Base-by-base conservation (phyloP, 2,113 vertebrate genomes). In the Callionymus lyra region DNA sequence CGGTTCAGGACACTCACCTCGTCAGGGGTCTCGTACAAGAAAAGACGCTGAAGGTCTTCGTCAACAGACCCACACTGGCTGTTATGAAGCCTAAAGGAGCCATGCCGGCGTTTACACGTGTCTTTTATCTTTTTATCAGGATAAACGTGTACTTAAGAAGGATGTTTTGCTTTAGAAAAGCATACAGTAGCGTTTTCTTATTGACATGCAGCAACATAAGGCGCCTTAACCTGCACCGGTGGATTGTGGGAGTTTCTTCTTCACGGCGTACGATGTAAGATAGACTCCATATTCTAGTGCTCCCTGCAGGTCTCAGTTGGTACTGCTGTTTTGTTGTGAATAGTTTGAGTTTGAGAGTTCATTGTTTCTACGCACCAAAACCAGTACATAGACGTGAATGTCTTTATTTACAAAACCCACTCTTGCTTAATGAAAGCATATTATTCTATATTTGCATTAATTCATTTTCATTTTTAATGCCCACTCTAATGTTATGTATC, bases 1-100 rank as follows among this genome's bases (percentile, higher is more conserved):
- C 4, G 15, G 2, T 1, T 10, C 8, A 31, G 14, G 2, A 32
- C 15, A 44, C 9, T 16, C 75, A 85, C 84, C 84, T 84, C 9
- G 72, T 35, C 31, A 74, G 16, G 10, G 45, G 1, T 37, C 45
- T 51, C 3, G 58, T 50, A 58, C 41, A 48, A 37, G 73, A 76
- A 40, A 77, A 51, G 15, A 70, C 15, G 12, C 44, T 49, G 56
- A 72, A 63, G 39, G 80, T 76, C 59, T 68, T 82, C 6, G 57
- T 56, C 44, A 81, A 9, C 39, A 75, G 34, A 65, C 64, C 66
- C 41, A 51, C 71, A 2, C 77, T 37, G 6, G 71, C 60, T 31
- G 74, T 32, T 65, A 83, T 13, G 0, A 84, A 43, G 6, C 42
- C 59, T 15, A 63, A 75, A 11, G 80, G 82, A 48, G 77, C 76